phyloP scores from a whole-genome alignment of 2,113 vertebrate species.

The Passer montanus region DNA sequence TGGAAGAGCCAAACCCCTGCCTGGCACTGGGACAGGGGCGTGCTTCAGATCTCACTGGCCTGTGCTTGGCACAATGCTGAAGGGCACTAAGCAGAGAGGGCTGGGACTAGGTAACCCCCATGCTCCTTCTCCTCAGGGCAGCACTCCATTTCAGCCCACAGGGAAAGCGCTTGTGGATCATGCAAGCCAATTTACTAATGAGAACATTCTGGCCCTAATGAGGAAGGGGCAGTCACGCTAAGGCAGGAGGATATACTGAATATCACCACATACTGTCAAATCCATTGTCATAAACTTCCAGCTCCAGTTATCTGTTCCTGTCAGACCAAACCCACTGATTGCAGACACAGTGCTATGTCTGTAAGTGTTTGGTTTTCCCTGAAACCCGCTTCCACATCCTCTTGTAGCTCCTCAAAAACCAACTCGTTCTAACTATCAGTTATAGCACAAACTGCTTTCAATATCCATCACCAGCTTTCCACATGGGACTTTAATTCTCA shows the following conservation, averaged over 20 bases:
- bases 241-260: not conserved
- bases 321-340: not conserved
- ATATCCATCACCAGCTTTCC: not conserved
- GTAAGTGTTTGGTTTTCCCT: not conserved
- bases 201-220: not conserved
- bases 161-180: not conserved
- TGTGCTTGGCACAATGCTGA: not conserved
- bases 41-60: not conserved
- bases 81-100: not conserved
- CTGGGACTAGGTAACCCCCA: not conserved
- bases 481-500: not conserved
- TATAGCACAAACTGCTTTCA: not conserved
- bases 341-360: not conserved
- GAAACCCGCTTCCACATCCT: not conserved
- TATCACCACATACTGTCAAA: not conserved
- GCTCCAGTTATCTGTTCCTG: not conserved
- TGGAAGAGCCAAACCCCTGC: not conserved
- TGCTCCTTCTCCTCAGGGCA: not conserved
- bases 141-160: not conserved
- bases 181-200: not conserved
- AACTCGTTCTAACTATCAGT: fast-evolving
- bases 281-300: not conserved
- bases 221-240: not conserved
- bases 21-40: not conserved
- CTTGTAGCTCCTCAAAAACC: not conserved